Evolutionary conservation across 2,797 vertebrate species (phyloP).

Genomic region (Dallia pectoralis): DNA sequence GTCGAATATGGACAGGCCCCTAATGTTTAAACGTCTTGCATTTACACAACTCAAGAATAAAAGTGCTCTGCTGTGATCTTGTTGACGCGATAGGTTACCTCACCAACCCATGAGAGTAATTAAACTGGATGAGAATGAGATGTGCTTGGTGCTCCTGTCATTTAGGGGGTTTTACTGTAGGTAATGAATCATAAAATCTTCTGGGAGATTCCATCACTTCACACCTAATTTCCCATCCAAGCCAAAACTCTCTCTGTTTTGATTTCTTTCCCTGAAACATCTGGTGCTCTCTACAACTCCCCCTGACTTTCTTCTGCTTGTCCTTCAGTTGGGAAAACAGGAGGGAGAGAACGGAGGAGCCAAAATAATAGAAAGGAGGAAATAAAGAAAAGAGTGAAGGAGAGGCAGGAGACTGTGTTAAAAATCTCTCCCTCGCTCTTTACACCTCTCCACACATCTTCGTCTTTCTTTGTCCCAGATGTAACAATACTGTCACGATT

Average conservation of each 20-base stretch:
- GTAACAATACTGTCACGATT: too few species aligned
- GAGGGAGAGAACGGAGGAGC: not conserved
- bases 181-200: slow-evolving; percentile 31
- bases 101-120: slow-evolving; percentile 24
- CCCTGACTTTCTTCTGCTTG: not conserved
- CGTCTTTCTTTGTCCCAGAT: too few species aligned
- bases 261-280: slow-evolving; percentile 10
- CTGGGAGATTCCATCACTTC: slow-evolving; percentile 12
- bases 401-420: not conserved
- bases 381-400: not conserved
- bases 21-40: not conserved
- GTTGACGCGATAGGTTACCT: slow-evolving; percentile 1
- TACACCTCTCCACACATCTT: too few species aligned
- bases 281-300: not conserved
- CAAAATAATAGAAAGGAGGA: not conserved
- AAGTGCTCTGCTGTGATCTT: not conserved
- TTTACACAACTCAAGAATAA: not conserved
- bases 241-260: slow-evolving; percentile 16
- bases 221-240: not conserved
- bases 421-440: not conserved
- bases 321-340: not conserved
- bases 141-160: not conserved
- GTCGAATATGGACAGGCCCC: not conserved
- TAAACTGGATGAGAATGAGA: slow-evolving; percentile 26
- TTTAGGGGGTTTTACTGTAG: slow-evolving; percentile 7